Evolutionary conservation across 2,113 vertebrate species (phyloP), one percentile per base, ranked within the genome.

Genomic region (Probosciger aterrimus): DNA sequence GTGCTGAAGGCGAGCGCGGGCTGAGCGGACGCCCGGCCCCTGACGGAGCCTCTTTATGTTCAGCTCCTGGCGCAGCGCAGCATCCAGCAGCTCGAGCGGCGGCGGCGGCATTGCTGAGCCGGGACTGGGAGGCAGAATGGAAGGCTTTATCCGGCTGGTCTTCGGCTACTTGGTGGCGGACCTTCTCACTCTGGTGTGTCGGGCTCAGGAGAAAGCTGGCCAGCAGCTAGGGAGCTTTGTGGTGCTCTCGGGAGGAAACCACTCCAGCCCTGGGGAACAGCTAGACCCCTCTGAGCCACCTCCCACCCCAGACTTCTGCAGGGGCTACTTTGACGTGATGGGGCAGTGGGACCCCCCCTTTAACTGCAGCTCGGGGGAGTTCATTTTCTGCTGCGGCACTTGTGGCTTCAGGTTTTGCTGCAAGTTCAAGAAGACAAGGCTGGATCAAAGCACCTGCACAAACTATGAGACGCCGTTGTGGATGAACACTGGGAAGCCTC

Each of bases 341-440:
- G 99, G 99, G 96, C 99, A 99, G 98, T 99, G 99, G 99, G 99
- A 99, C 97, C 99, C 99, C 75, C 98, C 99, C 96, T 99, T 99
- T 96, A 98, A 98, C 96, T 99, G 99, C 98, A 99, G 99, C 93
- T 99, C 99, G n/a, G 98, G 99, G 88, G 98, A 98, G 95, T 99
- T 99, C 97, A 98, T 99, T 94, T 99, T 98, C 97, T 99, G 99
- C 98, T 99, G 99, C 95, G 99, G 99, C 98, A 99, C 99, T 98
- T 99, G 99, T 98, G 99, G 99, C 98, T 99, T 99, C 98, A 98
- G 99, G 90, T 99, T 99, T 98, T 99, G 99, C 98, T 99, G 99
- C 98, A 98, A 99, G 90, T 98, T 98, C 97, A 99, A 98, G 96
- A 98, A 98, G 97, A 98, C 99, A 19, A 98, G 99, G 53, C 96